phyloP scores from a whole-genome alignment of 2,113 vertebrate genomes.

The Ramphastos sulfuratus region DNA sequence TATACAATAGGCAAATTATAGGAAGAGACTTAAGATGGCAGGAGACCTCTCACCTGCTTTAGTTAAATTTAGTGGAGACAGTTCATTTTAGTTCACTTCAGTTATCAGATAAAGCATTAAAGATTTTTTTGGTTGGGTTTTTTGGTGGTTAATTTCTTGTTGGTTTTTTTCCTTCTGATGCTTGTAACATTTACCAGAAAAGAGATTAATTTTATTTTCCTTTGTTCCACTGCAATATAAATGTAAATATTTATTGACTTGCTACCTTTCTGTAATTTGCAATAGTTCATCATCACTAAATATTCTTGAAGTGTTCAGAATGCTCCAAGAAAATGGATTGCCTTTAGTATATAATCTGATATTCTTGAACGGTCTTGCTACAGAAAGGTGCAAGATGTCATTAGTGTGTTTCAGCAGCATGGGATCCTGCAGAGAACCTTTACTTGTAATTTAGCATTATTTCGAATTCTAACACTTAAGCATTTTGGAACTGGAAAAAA shows the following conservation, averaged over 20 bases:
- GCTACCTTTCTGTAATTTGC: neutral
- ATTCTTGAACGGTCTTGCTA: neutral
- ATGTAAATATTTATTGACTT: neutral
- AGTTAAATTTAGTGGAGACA: neutral
- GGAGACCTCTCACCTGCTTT: neutral
- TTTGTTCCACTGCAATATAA: neutral
- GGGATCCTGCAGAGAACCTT: neutral
- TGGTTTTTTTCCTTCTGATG: neutral
- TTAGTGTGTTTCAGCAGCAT: neutral
- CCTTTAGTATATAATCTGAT: neutral
- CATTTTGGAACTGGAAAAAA: neutral
- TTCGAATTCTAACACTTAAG: neutral
- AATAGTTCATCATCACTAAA: neutral
- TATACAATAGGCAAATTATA: neutral
- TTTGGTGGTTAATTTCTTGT: too few relatives aligned
- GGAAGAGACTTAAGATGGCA: neutral
- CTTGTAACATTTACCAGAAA: neutral
- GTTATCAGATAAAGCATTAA: neutral
- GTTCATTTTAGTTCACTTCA: neutral
- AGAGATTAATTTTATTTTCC: neutral
- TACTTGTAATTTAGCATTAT: neutral
- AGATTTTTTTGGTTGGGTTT: neutral
- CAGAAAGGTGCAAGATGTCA: neutral
- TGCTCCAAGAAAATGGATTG: neutral
- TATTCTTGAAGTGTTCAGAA: neutral